Percentiles rank a stretch among this genome's conserved stretches.
Evolutionary conservation across 2,888 invertebrate species (phyloP).

Genomic region (Kuschelorhynchus macadamiae): DNA sequence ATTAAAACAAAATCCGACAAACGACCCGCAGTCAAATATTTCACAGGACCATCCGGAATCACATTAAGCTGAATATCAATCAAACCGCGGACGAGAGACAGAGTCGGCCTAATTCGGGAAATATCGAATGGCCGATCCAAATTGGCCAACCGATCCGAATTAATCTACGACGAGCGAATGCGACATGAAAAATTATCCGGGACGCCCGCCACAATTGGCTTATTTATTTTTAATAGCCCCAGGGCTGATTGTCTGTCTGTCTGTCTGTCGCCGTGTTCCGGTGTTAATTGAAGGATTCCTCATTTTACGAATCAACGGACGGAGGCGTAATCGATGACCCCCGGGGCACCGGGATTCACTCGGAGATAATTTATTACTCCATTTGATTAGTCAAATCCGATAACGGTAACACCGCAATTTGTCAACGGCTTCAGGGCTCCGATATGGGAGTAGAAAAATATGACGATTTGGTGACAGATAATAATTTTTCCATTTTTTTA

Average conservation of each 20-base stretch:
- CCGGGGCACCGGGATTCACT: constrained; percentile 31
- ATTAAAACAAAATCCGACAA: too few relatives aligned
- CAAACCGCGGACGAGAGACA: constrained; percentile 27
- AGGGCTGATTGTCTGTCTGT: constrained; percentile 36
- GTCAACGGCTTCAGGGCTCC: constrained; percentile 36
- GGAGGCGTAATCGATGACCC: constrained; percentile 49
- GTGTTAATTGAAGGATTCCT: constrained; percentile 65
- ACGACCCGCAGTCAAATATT: too few relatives aligned
- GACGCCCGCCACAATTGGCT: constrained; percentile 46
- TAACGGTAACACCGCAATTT: constrained; percentile 39
- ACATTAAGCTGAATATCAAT: constrained; percentile 32
- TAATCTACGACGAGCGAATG: constrained; percentile 35
- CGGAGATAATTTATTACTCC: constrained; percentile 46
- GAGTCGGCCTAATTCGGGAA: constrained; percentile 38
- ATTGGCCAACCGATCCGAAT: constrained; percentile 48
- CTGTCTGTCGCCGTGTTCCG: constrained; percentile 47
- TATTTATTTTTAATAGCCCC: constrained; percentile 51
- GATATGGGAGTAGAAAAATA: too few relatives aligned
- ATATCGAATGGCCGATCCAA: constrained; percentile 42
- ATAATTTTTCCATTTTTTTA: too few relatives aligned
- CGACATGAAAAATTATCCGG: constrained; percentile 48
- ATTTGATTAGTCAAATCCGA: constrained; percentile 46
- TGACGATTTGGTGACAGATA: too few relatives aligned
- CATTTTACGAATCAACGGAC: constrained; percentile 67
- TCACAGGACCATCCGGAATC: background rate